These are phyloP conservation scores for Bombus breviceps DNA, from an alignment of 1,140 invertebrate genomes.

Conservation along the genomic window DNA sequence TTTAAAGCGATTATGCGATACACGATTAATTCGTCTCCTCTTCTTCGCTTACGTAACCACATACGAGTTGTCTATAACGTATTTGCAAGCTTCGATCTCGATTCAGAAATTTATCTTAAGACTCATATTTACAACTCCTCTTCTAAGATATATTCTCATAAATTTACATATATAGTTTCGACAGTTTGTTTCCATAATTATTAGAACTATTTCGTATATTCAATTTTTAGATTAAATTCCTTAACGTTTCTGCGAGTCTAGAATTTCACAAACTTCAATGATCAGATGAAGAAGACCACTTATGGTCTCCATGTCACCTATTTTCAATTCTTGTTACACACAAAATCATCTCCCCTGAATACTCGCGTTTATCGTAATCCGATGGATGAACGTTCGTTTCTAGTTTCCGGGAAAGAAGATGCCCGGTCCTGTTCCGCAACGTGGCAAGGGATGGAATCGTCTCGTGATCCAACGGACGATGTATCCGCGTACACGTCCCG, in stretches of 20 bases:
- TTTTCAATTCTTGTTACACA: background rate
- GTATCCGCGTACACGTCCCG: slow-evolving; percentile 56
- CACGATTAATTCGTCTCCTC: background rate
- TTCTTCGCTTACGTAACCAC: background rate
- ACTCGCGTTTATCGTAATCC: too few relatives aligned
- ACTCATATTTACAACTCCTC: too few relatives aligned
- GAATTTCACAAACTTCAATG: too few relatives aligned
- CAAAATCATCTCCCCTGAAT: background rate
- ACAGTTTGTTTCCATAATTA: too few relatives aligned
- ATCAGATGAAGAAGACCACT: too few relatives aligned
- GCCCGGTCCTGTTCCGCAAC: too few relatives aligned
- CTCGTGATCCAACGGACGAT: slow-evolving; percentile 15
- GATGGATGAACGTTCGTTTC: background rate
- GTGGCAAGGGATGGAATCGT: slow-evolving; percentile 12
- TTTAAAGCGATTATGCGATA: background rate
- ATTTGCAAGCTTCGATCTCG: background rate
- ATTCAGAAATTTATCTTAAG: background rate
- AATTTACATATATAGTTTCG: too few relatives aligned
- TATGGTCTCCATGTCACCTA: background rate
- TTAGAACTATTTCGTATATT: too few relatives aligned
- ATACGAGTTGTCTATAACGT: background rate
- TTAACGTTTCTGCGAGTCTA: too few relatives aligned
- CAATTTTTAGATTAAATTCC: too few relatives aligned
- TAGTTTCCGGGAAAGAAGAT: slow-evolving; percentile 10
- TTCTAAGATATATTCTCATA: too few relatives aligned